A percentile compares a stretch with the other conserved stretches of the same genome.
These are phyloP conservation scores for Caiman crocodilus DNA, from an alignment of 2,797 vertebrate species.

Conservation along the genomic window DNA sequence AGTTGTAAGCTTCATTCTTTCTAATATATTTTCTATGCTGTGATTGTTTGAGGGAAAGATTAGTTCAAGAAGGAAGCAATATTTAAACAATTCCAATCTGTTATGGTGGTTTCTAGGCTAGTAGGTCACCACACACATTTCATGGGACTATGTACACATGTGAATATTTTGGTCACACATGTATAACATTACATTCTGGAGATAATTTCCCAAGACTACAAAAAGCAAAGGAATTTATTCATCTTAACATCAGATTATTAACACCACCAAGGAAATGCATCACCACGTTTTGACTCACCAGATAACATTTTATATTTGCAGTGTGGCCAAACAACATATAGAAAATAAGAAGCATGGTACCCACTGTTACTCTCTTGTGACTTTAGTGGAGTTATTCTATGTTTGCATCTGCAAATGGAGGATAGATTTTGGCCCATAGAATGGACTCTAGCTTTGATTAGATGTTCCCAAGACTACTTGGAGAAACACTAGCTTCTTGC, in stretches of 20 bases:
- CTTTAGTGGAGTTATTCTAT: too few species aligned
- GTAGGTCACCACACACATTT: neutral
- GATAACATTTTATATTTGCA: neutral
- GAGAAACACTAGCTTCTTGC: neutral
- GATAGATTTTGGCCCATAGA: neutral
- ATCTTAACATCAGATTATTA: neutral
- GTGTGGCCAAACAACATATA: neutral
- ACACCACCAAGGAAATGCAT: neutral
- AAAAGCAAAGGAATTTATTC: neutral
- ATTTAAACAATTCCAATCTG: too few species aligned
- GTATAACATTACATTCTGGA: neutral
- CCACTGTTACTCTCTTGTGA: too few species aligned
- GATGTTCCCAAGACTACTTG: neutral
- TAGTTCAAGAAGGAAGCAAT: too few species aligned
- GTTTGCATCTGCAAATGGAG: too few species aligned
- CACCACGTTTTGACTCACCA: neutral
- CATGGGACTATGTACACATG: neutral
- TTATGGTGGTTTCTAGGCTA: too few species aligned
- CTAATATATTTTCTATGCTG: neutral
- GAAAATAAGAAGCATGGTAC: neutral
- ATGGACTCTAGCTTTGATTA: neutral
- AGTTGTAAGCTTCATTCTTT: neutral
- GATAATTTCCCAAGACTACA: neutral
- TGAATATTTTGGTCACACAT: neutral
- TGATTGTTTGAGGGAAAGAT: neutral